Conservation (phyloP, 1,140 invertebrate genomes). For the Psix sp. region DNA sequence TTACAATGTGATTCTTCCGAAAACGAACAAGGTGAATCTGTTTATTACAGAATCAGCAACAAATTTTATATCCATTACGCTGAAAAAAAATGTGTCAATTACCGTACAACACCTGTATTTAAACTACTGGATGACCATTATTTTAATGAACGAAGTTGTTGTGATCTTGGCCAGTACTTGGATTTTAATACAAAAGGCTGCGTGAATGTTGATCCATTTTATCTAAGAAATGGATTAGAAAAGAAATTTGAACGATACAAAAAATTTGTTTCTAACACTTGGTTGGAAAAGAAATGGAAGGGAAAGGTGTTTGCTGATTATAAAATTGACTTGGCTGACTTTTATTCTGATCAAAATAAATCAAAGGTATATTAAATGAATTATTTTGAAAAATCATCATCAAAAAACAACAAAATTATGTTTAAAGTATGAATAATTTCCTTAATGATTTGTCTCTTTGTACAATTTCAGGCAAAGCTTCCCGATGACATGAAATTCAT, state of each 20-base stretch:
- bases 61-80: constrained; percentile 37
- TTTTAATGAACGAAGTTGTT: constrained; percentile 33
- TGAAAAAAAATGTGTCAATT: constrained; percentile 4
- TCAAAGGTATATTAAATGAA: constrained; percentile 9
- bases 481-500: constrained; percentile 16
- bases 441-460: background rate
- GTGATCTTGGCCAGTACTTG: constrained; percentile 21
- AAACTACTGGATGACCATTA: constrained; percentile 19
- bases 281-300: constrained; percentile 25
- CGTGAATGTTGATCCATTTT: background rate
- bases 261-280: constrained; percentile 1
- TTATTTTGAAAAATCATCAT: background rate
- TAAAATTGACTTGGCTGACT: constrained; percentile 7
- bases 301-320: constrained; percentile 4
- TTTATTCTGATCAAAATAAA: constrained; percentile 4
- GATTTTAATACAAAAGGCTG: constrained; percentile 16
- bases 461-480: constrained; percentile 5
- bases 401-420: background rate
- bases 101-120: constrained; percentile 1
- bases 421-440: constrained; percentile 2
- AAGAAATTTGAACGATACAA: constrained; percentile 15
- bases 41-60: constrained; percentile 17
- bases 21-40: background rate
- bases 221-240: background rate
- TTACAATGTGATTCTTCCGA: constrained; percentile 5